Evolutionary conservation across 2,797 vertebrate genomes (phyloP), one percentile per base, ranked within the genome.

Genomic region (Oryzias sinensis): DNA sequence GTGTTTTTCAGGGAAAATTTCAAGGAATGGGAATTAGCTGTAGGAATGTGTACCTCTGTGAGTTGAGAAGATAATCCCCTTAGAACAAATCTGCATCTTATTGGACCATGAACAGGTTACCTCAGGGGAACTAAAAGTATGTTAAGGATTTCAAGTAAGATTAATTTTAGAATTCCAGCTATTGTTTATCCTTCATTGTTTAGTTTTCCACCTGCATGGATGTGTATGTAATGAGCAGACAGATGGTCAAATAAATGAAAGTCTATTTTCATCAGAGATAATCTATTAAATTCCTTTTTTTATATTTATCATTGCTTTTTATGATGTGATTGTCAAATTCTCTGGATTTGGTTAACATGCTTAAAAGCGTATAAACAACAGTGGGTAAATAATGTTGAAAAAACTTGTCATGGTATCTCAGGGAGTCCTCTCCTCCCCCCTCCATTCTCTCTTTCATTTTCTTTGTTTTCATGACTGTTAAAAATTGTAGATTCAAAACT

Each of bases 1-100:
- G 60, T 76, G 65, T 77, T 79, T 82, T 81, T 56, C 47, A 59
- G 43, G 53, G 46, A 67, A 65, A 58, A 74, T 79, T 77, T 84
- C 64, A 56, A 53, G 67, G 66, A 84, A 79, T 75, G 69, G 53
- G 41, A 74, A 72, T 66, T 58, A 42, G 27, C 33, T 5, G 29
- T 5, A 25, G 15, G 5, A 52, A 42, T 70, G 42, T 53, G 37
- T 57, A 25, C 72, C n/a, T 64, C 48, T 11, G 45, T 70, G 62
- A 70, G 53, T 60, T 65, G 54, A 60, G 48, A 65, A 53, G 37
- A 22, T 72, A 77, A 77, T 77, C 47, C 52, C 49, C 59, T 68
- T 55, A 64, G 65, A 77, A 69, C 22, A 74, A 56, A 43, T 59
- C 33, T 61, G 25, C 17, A 55, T 67, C 20, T 71, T 70, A 51